A percentile compares a stretch with the other conserved stretches of the same genome.
Conservation (phyloP, 2,113 vertebrate genomes). For the Aplodontia rufa region DNA sequence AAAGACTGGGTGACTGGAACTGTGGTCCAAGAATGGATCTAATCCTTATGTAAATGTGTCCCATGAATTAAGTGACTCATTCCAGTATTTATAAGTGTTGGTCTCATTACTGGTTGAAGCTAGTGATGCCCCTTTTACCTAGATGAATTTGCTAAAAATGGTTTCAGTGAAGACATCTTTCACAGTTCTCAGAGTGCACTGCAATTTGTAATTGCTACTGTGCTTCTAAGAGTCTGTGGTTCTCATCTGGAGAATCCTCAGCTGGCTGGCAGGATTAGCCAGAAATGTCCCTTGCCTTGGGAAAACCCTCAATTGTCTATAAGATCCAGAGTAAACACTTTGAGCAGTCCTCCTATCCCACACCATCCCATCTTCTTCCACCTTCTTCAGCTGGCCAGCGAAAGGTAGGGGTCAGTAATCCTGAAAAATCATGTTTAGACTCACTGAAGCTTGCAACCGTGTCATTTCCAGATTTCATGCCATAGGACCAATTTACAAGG, state of each 20-base stretch:
- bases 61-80: slow-evolving; percentile 65
- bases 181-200: neutral
- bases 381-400: neutral
- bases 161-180: neutral
- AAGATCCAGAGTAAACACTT: neutral
- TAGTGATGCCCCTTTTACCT: slow-evolving; percentile 55
- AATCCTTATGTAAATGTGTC: slow-evolving; percentile 2
- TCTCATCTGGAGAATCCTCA: slow-evolving; percentile 10
- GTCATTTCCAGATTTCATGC: neutral
- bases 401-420: neutral
- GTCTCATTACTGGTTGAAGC: slow-evolving; percentile 12
- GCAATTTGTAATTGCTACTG: slow-evolving; percentile 23
- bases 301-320: neutral
- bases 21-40: neutral
- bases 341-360: neutral
- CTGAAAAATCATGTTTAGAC: neutral
- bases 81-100: neutral
- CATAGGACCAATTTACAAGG: neutral
- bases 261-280: neutral
- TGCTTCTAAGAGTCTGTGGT: neutral
- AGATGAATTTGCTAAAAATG: slow-evolving; percentile 52
- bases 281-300: neutral
- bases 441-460: neutral
- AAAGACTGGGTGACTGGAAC: neutral
- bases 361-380: neutral